Conservation (phyloP, 2,888 invertebrate genomes). For the Teleogryllus oceanicus region DNA sequence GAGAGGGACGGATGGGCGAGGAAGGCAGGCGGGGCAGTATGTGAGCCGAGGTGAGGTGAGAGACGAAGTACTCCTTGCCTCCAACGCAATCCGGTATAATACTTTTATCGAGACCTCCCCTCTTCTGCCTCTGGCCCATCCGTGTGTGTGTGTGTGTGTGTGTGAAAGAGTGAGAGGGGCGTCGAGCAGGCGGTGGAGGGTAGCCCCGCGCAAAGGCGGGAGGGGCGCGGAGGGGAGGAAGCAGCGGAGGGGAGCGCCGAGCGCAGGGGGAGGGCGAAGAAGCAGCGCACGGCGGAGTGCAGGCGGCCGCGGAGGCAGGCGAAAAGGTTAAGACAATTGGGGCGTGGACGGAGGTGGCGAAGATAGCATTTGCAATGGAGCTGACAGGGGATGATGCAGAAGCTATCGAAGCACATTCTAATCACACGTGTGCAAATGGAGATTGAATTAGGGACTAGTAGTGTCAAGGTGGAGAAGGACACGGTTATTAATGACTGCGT, state of each 20-base stretch:
- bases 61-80: neutral
- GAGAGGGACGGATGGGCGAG: too few relatives aligned
- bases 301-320: neutral
- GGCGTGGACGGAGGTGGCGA: too few relatives aligned
- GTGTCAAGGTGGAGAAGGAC: too few relatives aligned
- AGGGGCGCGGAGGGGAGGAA: neutral
- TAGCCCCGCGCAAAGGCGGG: neutral
- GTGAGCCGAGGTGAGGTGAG: too few relatives aligned
- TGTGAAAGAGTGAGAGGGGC: neutral
- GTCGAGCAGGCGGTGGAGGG: neutral
- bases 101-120: conserved; percentile 7
- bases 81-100: neutral
- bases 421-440: too few relatives aligned
- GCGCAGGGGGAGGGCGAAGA: neutral
- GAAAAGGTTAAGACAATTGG: neutral
- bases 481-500: too few relatives aligned
- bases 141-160: neutral
- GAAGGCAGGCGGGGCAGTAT: too few relatives aligned
- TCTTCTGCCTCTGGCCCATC: neutral
- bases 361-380: too few relatives aligned
- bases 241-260: neutral
- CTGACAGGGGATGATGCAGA: neutral
- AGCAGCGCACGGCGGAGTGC: neutral
- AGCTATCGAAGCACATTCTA: too few relatives aligned
- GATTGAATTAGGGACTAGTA: too few relatives aligned